phyloP scores from a whole-genome alignment of 2,888 invertebrate genomes.

The Danaus chrysippus region DNA sequence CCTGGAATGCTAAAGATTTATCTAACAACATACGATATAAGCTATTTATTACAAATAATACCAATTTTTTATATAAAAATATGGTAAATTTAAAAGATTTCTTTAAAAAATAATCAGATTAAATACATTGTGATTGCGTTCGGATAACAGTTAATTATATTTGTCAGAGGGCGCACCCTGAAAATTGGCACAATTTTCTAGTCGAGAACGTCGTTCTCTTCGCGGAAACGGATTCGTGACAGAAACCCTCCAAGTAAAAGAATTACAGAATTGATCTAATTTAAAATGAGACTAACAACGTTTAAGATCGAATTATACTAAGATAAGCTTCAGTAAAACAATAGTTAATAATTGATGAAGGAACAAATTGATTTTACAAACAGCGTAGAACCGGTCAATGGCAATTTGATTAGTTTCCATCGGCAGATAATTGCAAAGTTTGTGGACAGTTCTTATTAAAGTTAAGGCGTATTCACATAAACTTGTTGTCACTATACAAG shows the following conservation, averaged over 20 bases:
- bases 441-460: too few relatives aligned
- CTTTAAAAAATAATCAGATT: neutral
- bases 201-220: slow-evolving; percentile 63
- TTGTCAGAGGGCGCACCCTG: slow-evolving; percentile 39
- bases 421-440: too few relatives aligned
- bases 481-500: too few relatives aligned
- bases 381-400: too few relatives aligned
- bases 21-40: too few relatives aligned
- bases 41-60: neutral
- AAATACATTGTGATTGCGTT: neutral
- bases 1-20: too few relatives aligned
- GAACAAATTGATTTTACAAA: too few relatives aligned
- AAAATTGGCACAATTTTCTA: slow-evolving; percentile 72
- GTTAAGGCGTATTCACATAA: too few relatives aligned
- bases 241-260: slow-evolving; percentile 55
- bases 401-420: too few relatives aligned
- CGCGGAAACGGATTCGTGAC: slow-evolving; percentile 56
- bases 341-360: too few relatives aligned
- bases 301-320: neutral
- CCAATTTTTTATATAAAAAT: neutral
- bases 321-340: slow-evolving; percentile 1
- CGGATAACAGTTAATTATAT: slow-evolving; percentile 17
- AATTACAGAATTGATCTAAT: slow-evolving; percentile 34
- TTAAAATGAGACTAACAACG: neutral
- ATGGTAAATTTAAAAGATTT: neutral